Evolutionary conservation across 2,113 vertebrate genomes (phyloP).

Genomic region (Crotalus viridis): DNA sequence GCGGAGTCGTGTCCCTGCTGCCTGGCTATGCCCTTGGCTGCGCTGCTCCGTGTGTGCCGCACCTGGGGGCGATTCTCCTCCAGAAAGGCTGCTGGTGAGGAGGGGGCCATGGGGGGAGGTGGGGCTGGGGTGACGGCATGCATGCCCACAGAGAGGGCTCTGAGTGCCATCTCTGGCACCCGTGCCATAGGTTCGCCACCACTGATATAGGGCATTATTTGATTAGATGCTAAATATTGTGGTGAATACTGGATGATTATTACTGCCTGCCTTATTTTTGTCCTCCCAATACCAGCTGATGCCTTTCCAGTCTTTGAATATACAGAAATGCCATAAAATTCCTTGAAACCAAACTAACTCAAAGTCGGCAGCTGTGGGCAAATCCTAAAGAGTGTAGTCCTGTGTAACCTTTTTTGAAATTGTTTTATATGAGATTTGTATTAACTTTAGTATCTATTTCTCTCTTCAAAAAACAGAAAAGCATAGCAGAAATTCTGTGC

Average conservation of each 20-base stretch:
- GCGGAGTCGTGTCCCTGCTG: too few relatives aligned
- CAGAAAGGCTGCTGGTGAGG: too few relatives aligned
- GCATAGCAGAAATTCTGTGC: background rate
- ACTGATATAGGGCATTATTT: background rate
- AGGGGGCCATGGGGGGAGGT: too few relatives aligned
- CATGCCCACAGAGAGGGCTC: too few relatives aligned
- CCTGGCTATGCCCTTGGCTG: too few relatives aligned
- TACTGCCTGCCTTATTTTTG: background rate
- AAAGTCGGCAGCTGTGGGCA: background rate
- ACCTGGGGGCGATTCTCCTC: too few relatives aligned
- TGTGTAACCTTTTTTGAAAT: background rate
- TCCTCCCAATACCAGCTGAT: background rate
- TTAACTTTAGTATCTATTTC: background rate
- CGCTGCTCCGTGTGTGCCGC: too few relatives aligned
- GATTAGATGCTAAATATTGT: background rate
- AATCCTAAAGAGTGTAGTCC: background rate
- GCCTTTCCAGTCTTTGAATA: background rate
- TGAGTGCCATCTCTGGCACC: too few relatives aligned
- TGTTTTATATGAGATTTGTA: background rate
- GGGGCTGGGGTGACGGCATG: too few relatives aligned
- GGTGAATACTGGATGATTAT: background rate
- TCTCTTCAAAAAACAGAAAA: background rate
- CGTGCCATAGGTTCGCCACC: too few relatives aligned
- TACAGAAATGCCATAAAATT: background rate
- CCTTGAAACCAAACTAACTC: background rate